Percentiles rank a stretch among this genome's conserved stretches.
These are phyloP conservation scores for Centropus bengalensis DNA, from an alignment of 2,113 vertebrate genomes.

Conservation along the genomic window DNA sequence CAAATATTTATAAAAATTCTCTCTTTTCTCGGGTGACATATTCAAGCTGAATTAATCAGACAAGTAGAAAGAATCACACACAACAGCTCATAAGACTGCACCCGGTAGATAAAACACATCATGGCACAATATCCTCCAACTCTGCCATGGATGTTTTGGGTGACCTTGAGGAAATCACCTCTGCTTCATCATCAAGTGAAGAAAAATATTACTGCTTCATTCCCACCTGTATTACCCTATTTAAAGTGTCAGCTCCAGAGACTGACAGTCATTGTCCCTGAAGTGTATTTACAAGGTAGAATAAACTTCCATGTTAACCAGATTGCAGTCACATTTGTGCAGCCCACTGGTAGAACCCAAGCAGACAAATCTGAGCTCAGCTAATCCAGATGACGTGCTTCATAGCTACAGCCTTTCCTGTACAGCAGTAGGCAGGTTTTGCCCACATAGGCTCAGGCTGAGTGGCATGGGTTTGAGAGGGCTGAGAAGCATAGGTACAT, in stretches of 20 bases:
- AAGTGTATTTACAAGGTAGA: not conserved
- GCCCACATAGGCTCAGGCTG: not conserved
- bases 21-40: not conserved
- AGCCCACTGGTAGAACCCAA: not conserved
- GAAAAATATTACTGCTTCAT: not conserved
- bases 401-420: not conserved
- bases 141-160: not conserved
- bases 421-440: not conserved
- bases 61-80: not conserved
- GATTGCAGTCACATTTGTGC: fast-evolving
- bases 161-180: not conserved
- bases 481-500: not conserved
- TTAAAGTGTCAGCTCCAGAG: not conserved
- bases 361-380: not conserved
- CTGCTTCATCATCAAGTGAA: not conserved
- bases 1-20: not conserved
- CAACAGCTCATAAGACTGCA: not conserved
- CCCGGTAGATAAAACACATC: not conserved
- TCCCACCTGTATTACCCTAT: not conserved
- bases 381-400: not conserved
- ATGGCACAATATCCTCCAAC: not conserved
- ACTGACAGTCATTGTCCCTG: not conserved
- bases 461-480: not conserved
- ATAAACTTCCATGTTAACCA: not conserved
- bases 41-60: not conserved